Percentiles rank a stretch among this genome's conserved stretches.
Evolutionary conservation across 1,140 invertebrate species (phyloP).

Genomic region (Dreissena polymorpha): DNA sequence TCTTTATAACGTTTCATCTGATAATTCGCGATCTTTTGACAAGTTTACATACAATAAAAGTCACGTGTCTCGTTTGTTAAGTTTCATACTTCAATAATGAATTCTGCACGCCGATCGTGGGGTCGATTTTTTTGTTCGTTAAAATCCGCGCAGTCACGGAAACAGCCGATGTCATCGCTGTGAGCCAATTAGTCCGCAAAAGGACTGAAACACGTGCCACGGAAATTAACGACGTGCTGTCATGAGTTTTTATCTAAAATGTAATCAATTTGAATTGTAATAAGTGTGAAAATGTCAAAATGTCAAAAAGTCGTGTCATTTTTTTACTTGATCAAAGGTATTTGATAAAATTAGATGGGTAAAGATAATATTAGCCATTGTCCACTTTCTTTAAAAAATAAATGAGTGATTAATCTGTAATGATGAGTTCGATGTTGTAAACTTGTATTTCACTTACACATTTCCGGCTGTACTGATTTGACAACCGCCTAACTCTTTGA

Average conservation of each 20-base stretch:
- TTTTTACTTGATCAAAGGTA: not conserved
- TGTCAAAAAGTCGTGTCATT: not conserved
- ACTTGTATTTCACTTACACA: no score
- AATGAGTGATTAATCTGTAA: no score
- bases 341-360: no score
- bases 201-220: not conserved
- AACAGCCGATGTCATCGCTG: not conserved
- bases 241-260: conserved; percentile 4
- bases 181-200: not conserved
- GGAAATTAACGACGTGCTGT: not conserved
- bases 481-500: no score
- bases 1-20: not conserved
- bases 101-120: conserved; percentile 13
- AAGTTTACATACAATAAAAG: conserved; percentile 38
- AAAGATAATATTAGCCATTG: no score
- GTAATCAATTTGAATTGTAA: conserved; percentile 7
- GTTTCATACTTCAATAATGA: not conserved
- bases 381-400: no score
- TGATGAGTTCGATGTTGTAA: no score
- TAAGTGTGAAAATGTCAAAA: conserved; percentile 6
- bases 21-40: conserved; percentile 27
- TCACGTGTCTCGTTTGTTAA: conserved; percentile 20
- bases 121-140: conserved; percentile 3
- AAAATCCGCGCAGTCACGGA: not conserved
- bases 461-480: no score